Base-by-base conservation (phyloP, 2,888 invertebrate genomes). In the Philhelius pedissequus region DNA sequence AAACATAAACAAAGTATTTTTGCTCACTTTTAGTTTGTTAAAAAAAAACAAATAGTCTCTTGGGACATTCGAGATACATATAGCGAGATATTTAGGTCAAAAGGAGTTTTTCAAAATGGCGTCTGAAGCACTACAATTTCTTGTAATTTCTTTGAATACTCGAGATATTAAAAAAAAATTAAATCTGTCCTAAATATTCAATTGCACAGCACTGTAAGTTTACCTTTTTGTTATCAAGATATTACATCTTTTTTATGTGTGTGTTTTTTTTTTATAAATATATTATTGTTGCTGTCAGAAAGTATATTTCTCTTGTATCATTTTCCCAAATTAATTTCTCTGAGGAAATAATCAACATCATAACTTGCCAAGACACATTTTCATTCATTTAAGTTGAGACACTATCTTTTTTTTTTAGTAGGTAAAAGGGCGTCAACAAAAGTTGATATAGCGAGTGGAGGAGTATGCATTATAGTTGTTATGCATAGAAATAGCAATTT, bases 291-390 rank as follows among this genome's bases (percentile, higher is more conserved):
- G 48, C 58, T 50, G 40, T 76, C 56, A 22, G 35, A 27, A 25
- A 60, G 15, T 62, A 30, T 43, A 62, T 27, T 27, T 43, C 45
- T n/a, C n/a, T n/a, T 9, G 38, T 25, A 48, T 66, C n/a, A 48
- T 68, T 75, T 75, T 58, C 66, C 38, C 30, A 40, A 68, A 38
- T 58, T 43, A 43, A 66, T 74, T 79, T 79, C 73, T 68, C 60
- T 45, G 35, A 71, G 60, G 30, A 60, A 38, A 60, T 25, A 38
- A 60, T 43, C 9, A 48, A n/a, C 22, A 48, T 48, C 13, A 13
- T 25, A 40, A 70, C 45, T 54, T 54, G 54, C 48, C 43, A 45
- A 35, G 43, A 8, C 50, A 56, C 64, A 60, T 60, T 60, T 74
- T 54, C 43, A 70, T 25, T 13, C 25, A 27, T 76, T 54, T 48